These are phyloP conservation scores for Cremastobaeus sp. DNA, from an alignment of 2,888 invertebrate genomes.

Conservation along the genomic window DNA sequence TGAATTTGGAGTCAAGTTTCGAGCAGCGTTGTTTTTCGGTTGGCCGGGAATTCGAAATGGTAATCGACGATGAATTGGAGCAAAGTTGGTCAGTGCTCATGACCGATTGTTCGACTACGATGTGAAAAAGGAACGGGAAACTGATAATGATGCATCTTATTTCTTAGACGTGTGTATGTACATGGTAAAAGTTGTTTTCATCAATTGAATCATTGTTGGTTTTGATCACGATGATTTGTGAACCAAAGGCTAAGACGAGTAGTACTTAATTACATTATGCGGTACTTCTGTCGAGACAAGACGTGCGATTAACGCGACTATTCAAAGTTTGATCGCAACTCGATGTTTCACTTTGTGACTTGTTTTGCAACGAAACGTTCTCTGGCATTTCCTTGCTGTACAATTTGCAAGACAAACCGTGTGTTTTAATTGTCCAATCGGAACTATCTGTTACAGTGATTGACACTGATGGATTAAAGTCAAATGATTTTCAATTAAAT, in stretches of 20 bases:
- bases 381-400: conserved; percentile 31
- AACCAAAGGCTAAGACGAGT: conserved; percentile 28
- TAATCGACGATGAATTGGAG: no score
- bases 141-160: conserved; percentile 16
- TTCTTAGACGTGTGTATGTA: conserved; percentile 17
- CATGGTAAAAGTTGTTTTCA: conserved; percentile 26
- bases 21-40: no score
- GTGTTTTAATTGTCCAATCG: conserved; percentile 30
- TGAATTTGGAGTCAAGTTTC: no score
- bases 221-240: conserved; percentile 24
- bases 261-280: conserved; percentile 42
- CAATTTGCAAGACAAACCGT: conserved; percentile 28
- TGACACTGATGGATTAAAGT: conserved; percentile 37
- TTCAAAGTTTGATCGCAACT: conserved; percentile 43
- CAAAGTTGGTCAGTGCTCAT: conserved; percentile 17
- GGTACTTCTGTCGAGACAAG: conserved; percentile 34
- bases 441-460: conserved; percentile 31
- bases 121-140: neutral
- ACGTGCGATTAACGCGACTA: conserved; percentile 46
- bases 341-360: conserved; percentile 39
- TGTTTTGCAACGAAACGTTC: conserved; percentile 39
- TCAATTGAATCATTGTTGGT: conserved; percentile 24
- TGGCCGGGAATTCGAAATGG: no score
- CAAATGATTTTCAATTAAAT: conserved; percentile 33
- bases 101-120: conserved; percentile 26